Percentiles rank a stretch among this genome's conserved stretches.
Evolutionary conservation across 2,888 invertebrate species (phyloP).

Genomic region (Chrysina gloriosa): DNA sequence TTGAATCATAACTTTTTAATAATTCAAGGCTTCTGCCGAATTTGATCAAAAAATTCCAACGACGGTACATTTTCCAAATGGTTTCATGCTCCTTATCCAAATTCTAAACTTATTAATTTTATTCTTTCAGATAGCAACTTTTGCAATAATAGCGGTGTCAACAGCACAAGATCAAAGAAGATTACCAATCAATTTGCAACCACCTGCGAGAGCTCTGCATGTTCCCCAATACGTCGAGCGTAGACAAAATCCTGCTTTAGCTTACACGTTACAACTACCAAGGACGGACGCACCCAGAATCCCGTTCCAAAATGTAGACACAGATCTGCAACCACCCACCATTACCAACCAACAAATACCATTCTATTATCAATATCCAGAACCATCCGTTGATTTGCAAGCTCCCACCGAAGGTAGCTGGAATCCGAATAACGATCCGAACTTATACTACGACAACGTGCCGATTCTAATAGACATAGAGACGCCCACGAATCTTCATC

Average conservation of each 20-base stretch:
- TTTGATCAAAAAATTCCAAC: too few relatives aligned
- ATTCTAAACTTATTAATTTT: neutral
- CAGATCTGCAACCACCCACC: conserved; percentile 55
- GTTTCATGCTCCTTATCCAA: neutral
- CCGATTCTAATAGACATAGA: conserved; percentile 61
- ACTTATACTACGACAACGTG: conserved; percentile 61
- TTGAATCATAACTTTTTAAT: too few relatives aligned
- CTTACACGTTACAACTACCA: conserved; percentile 57
- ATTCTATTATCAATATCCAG: conserved; percentile 56
- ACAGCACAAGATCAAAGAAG: conserved; percentile 32
- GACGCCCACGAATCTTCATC: conserved; percentile 69
- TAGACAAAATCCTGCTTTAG: conserved; percentile 44
- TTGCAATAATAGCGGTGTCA: conserved; percentile 18
- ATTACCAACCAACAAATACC: conserved; percentile 39
- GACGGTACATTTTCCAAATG: neutral
- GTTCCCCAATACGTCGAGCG: conserved; percentile 40
- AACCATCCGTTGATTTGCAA: conserved; percentile 66
- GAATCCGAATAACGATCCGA: conserved; percentile 62
- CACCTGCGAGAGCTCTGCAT: conserved; percentile 45
- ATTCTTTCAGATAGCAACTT: conserved; percentile 15
- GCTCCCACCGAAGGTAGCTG: conserved; percentile 63
- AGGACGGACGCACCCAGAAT: conserved; percentile 53
- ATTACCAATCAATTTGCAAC: conserved; percentile 21
- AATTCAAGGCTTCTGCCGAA: too few relatives aligned
- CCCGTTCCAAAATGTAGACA: conserved; percentile 58